phyloP scores from a whole-genome alignment of 2,888 invertebrate species.

The Electrophaes corylata region DNA sequence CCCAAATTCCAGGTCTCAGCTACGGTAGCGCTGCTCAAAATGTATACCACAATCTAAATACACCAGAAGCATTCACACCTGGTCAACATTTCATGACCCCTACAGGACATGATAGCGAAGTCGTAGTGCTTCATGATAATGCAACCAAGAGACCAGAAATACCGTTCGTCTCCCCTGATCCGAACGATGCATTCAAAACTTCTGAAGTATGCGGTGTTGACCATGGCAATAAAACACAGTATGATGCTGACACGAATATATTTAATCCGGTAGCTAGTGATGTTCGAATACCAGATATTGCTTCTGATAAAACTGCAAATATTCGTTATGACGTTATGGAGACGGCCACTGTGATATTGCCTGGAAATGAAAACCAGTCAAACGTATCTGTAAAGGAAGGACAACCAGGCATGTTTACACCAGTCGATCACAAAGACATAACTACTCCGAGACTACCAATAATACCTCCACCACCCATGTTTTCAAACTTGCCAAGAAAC shows the following conservation, averaged over 20 bases:
- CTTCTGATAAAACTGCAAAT: not conserved
- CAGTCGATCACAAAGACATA: constrained; percentile 28
- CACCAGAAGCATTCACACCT: not conserved
- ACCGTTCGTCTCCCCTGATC: constrained; percentile 37
- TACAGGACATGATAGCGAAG: constrained; percentile 2
- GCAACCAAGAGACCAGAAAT: not conserved
- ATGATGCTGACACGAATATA: not conserved
- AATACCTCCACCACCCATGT: constrained; percentile 77
- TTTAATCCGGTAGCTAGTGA: constrained; percentile 36
- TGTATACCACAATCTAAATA: constrained; percentile 23
- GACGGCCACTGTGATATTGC: not conserved
- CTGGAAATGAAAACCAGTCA: constrained; percentile 9
- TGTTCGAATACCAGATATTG: not conserved
- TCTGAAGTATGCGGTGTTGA: constrained; percentile 3
- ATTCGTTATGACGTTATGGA: not conserved
- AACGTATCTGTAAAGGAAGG: constrained; percentile 21
- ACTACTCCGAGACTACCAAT: constrained; percentile 42
- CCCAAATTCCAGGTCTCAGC: constrained; percentile 90
- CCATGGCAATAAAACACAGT: constrained; percentile 11
- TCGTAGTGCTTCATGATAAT: not conserved
- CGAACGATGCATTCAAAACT: constrained; percentile 6
- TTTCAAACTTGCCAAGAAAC: constrained; percentile 56
- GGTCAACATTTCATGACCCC: constrained; percentile 40
- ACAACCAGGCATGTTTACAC: constrained; percentile 20
- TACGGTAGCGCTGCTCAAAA: constrained; percentile 61